phyloP scores from a whole-genome alignment of 1,140 invertebrate genomes.

The Ceratosolen solmsi region DNA sequence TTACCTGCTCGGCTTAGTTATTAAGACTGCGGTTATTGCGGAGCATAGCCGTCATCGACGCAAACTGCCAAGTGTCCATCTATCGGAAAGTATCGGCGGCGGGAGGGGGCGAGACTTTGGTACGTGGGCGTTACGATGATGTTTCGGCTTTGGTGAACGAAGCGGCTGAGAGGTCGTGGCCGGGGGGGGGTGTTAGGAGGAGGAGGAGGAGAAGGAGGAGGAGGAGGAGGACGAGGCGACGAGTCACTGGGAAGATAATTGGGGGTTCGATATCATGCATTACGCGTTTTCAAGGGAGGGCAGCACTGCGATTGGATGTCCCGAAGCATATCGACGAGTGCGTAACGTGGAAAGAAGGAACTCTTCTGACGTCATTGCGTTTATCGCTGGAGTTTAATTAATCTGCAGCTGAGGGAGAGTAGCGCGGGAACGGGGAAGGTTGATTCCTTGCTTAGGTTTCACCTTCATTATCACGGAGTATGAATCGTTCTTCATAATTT shows the following conservation, averaged over 20 bases:
- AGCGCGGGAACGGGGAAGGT: background rate
- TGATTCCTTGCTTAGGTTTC: background rate
- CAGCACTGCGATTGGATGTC: slow-evolving; percentile 5
- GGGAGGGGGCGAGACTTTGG: background rate
- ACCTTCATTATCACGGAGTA: background rate
- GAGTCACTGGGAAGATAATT: slow-evolving; percentile 29
- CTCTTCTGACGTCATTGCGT: background rate
- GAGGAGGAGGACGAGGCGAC: background rate
- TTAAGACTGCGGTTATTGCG: background rate
- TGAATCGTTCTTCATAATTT: background rate
- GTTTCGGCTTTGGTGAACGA: background rate
- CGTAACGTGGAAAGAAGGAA: background rate
- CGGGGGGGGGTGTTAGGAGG: too few relatives aligned
- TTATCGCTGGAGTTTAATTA: background rate
- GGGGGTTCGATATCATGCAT: slow-evolving; percentile 20
- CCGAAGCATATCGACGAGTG: background rate
- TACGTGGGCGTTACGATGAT: background rate
- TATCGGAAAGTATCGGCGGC: background rate
- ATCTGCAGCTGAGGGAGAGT: background rate
- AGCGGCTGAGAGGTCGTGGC: background rate
- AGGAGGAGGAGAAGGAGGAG: background rate
- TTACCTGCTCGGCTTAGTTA: too few relatives aligned
- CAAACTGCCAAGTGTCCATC: too few relatives aligned
- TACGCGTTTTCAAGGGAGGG: slow-evolving; percentile 13
- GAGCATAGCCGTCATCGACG: background rate